Evolutionary conservation across 1,140 invertebrate genomes (phyloP), one percentile per base, ranked within the genome.

Genomic region (Hycleus cichorii): DNA sequence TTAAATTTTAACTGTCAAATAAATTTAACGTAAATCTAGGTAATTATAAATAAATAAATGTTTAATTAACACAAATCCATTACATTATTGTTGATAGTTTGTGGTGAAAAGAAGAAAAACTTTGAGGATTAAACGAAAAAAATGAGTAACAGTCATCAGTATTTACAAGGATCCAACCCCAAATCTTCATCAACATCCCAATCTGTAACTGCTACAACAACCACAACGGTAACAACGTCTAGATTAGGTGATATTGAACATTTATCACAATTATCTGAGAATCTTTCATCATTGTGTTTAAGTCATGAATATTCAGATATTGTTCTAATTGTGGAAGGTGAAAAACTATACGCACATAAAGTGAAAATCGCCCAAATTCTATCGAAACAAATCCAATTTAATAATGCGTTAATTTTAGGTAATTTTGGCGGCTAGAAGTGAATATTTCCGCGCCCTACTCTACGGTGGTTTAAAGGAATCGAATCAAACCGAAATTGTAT

Each of bases 381-480:
- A 47, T 45, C 32, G 38, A 46, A 39, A 42, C 9, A 38, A 42
- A 39, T 57, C 18, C 18, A 18, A 18, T 18, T 18, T 18, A 18
- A 18, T 18, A 18, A 18, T 1, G n/a, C 12, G 38, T 42, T 8
- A 25, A 9, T 66, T 66, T 9, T 55, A 81, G 72, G 78, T 81
- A 1, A 91, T 97, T 58, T 77, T 98, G 3, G 95, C 95, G 1
- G 89, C 93, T 7, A 81, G 95, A 63, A 96, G 93, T 71, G 88
- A 97, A 67, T 98, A 97, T 77, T 98, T 98, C 75, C 80, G 93
- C 67, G 87, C 90, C 49, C 75, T 98, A 24, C 81, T 96, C 12
- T 95, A 85, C 78, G 94, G 95, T 44, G 95, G 96, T 10, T 81
- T 98, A 77, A 83, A 85, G 62, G 96, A 99, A 77, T 87, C 91